Percentiles rank a stretch among this genome's conserved stretches.
Evolutionary conservation across 2,797 vertebrate species (phyloP).

Genomic region (Fringilla coelebs): DNA sequence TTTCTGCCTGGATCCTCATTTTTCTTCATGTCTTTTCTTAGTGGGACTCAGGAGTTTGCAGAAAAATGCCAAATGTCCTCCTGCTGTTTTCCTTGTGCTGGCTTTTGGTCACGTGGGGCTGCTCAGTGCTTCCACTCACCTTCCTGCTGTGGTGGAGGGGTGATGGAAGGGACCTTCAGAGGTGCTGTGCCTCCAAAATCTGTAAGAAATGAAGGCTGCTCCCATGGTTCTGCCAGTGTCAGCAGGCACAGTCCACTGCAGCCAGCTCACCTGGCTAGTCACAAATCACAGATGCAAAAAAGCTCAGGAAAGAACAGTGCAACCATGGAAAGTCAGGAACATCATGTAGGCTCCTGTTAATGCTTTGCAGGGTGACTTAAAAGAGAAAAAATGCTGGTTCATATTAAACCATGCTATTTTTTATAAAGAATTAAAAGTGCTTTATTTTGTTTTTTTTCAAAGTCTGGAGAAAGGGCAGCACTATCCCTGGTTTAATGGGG

Average conservation of each 20-base stretch:
- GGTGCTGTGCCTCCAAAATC: not conserved
- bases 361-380: not conserved
- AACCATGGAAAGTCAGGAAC: not conserved
- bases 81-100: not conserved
- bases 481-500: not conserved
- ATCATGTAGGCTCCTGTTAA: not conserved
- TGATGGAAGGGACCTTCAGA: not conserved
- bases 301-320: not conserved
- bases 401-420: not conserved
- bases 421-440: not conserved
- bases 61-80: not conserved
- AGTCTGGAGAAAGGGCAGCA: not conserved
- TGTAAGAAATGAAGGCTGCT: not conserved
- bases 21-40: not conserved
- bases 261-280: not conserved
- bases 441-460: not conserved
- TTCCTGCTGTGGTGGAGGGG: rapidly evolving
- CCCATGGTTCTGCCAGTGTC: not conserved
- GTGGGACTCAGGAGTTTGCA: not conserved
- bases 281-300: not conserved
- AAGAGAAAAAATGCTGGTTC: not conserved
- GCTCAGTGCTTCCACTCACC: not conserved
- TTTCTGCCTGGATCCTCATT: not conserved
- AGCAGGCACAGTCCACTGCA: not conserved
- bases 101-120: not conserved